Conservation (phyloP, 2,113 vertebrate species). For the Carassius carassius region DNA sequence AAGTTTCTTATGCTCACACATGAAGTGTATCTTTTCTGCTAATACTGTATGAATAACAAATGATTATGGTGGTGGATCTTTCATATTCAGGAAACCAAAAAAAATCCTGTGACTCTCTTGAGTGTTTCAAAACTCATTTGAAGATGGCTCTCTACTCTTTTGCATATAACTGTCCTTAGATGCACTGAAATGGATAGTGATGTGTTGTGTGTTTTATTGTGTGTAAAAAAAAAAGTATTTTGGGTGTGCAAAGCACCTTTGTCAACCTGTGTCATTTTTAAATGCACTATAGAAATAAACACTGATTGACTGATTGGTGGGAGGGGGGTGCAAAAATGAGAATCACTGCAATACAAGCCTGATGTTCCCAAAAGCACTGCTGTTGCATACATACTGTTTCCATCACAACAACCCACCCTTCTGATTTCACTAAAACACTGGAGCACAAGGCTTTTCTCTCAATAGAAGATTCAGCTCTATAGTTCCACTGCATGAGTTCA, state of each 20-base stretch:
- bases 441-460: not conserved
- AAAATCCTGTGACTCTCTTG: not conserved
- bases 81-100: not conserved
- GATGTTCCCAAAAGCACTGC: not conserved
- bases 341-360: not conserved
- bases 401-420: constrained; percentile 46
- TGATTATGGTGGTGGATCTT: not conserved
- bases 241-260: not conserved
- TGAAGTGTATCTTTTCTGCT: not conserved
- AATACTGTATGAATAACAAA: not conserved
- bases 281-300: not conserved
- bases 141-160: not conserved
- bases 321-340: not conserved
- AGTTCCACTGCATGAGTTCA: not conserved
- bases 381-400: constrained; percentile 64
- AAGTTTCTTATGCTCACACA: not conserved
- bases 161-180: not conserved
- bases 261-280: not conserved
- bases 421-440: constrained; percentile 31
- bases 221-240: not conserved
- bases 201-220: too few relatives aligned
- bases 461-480: not conserved
- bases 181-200: not conserved
- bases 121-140: not conserved
- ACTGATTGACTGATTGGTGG: not conserved